phyloP scores from a whole-genome alignment of 2,113 vertebrate species.

The Archilochus colubris region DNA sequence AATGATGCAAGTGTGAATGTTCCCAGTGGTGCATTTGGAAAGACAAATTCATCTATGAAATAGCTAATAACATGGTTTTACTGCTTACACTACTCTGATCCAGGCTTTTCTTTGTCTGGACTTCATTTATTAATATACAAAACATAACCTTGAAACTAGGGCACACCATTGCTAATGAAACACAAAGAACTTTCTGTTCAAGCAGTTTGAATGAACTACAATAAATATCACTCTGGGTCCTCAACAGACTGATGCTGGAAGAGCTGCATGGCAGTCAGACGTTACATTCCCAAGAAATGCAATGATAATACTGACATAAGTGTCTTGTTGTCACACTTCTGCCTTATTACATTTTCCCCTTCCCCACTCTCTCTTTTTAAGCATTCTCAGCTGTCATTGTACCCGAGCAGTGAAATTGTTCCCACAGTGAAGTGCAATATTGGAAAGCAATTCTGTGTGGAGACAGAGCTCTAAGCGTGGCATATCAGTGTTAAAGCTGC shows the following conservation, averaged over 20 bases:
- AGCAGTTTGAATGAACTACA: background rate
- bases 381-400: conserved; percentile 32
- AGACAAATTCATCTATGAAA: background rate
- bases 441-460: conserved; percentile 8
- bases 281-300: background rate
- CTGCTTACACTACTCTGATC: background rate
- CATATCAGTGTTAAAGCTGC: background rate
- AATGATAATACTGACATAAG: background rate
- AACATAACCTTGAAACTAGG: conserved; percentile 24
- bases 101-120: background rate
- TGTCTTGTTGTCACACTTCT: conserved; percentile 12
- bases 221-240: background rate
- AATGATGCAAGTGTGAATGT: background rate
- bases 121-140: conserved; percentile 37
- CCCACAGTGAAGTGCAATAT: background rate
- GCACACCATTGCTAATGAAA: background rate
- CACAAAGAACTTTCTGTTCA: background rate
- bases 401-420: background rate
- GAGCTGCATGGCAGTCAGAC: background rate
- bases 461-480: background rate
- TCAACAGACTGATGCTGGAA: background rate
- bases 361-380: conserved; percentile 13
- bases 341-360: conserved; percentile 2
- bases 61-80: conserved; percentile 23
- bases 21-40: background rate